Percentiles rank a stretch among this genome's conserved stretches.
phyloP scores from a whole-genome alignment of 2,888 invertebrate species.

The Sarcophaga variegata region DNA sequence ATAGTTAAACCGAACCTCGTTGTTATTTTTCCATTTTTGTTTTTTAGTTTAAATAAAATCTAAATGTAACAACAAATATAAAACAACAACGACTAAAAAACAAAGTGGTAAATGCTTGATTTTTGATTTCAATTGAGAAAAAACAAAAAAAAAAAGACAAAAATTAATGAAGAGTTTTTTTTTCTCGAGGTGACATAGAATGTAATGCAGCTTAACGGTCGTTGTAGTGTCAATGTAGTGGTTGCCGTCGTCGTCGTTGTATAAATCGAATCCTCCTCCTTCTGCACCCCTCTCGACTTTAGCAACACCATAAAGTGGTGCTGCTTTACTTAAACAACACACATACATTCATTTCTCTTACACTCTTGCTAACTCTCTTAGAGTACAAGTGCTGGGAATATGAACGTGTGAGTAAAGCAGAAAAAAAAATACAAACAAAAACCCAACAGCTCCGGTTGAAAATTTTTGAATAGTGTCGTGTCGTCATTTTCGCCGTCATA shows the following conservation, averaged over 20 bases:
- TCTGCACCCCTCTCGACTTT: conserved; percentile 9
- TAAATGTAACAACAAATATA: conserved; percentile 1
- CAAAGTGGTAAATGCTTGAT: conserved; percentile 52
- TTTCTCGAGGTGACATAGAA: conserved; percentile 67
- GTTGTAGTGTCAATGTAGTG: conserved; percentile 29
- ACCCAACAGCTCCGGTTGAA: conserved; percentile 42
- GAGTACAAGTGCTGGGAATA: background rate
- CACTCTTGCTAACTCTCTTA: background rate
- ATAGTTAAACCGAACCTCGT: conserved; percentile 53
- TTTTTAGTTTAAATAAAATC: conserved; percentile 42
- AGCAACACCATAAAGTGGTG: background rate
- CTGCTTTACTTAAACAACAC: too few species aligned
- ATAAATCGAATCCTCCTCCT: conserved; percentile 34
- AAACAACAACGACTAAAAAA: background rate
- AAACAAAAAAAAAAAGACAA: background rate
- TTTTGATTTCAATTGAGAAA: conserved; percentile 16
- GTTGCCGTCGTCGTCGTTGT: conserved; percentile 8
- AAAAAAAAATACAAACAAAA: background rate
- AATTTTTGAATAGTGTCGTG: conserved; percentile 41
- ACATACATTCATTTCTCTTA: background rate
- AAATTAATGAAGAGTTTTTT: conserved; percentile 1
- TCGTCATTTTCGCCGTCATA: conserved; percentile 33
- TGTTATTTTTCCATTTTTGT: conserved; percentile 61
- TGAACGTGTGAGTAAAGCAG: background rate
- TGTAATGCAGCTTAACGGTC: conserved; percentile 48